phyloP scores from a whole-genome alignment of 1,140 invertebrate species.

The Campoletis sonorensis region DNA sequence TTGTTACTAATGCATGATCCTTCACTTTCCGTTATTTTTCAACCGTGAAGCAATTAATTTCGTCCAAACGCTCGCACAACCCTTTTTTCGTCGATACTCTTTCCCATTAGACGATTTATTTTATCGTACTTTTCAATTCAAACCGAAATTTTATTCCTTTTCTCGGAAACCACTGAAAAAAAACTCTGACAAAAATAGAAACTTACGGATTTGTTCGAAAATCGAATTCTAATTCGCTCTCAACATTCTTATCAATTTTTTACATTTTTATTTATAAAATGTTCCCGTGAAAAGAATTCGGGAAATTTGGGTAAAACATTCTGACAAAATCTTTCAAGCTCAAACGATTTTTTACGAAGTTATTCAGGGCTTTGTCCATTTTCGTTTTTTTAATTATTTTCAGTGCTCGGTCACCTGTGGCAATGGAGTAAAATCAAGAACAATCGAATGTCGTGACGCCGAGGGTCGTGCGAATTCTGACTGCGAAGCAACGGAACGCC shows the following conservation, averaged over 20 bases:
- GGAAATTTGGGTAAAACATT: neutral
- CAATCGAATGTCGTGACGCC: slow-evolving; percentile 86
- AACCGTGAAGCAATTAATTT: neutral
- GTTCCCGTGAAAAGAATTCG: too few relatives aligned
- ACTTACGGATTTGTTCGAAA: too few relatives aligned
- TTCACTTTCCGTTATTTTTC: neutral
- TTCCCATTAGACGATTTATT: neutral
- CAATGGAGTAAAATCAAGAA: slow-evolving; percentile 87
- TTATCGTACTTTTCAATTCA: neutral
- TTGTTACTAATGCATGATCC: neutral
- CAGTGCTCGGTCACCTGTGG: slow-evolving; percentile 94
- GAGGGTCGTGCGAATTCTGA: slow-evolving; percentile 74
- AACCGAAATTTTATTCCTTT: too few relatives aligned
- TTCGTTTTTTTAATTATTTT: slow-evolving; percentile 48
- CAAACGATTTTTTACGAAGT: neutral
- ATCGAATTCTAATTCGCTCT: too few relatives aligned
- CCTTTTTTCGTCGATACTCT: neutral
- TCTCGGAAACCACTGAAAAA: neutral
- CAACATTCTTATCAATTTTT: too few relatives aligned
- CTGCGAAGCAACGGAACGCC: slow-evolving; percentile 76
- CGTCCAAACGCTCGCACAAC: neutral
- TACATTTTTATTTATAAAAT: too few relatives aligned
- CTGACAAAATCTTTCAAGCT: neutral
- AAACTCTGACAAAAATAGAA: neutral
- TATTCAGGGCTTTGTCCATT: neutral